phyloP scores from a whole-genome alignment of 2,888 invertebrate species.

The Phortica okadai region DNA sequence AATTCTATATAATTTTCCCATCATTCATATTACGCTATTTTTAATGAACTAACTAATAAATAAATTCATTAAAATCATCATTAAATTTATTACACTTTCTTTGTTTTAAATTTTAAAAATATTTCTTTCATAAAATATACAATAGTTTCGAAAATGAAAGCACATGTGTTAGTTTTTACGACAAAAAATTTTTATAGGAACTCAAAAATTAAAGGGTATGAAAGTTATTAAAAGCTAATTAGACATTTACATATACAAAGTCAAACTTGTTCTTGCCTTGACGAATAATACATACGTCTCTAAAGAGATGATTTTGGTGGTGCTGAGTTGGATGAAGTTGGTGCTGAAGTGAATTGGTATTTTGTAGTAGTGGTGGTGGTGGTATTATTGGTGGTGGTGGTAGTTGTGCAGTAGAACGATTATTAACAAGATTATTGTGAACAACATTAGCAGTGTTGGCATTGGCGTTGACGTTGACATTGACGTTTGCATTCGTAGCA shows the following conservation, averaged over 20 bases:
- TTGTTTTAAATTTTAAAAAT: too few relatives aligned
- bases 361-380: slow-evolving; percentile 57
- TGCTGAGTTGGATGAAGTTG: slow-evolving; percentile 77
- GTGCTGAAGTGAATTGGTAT: slow-evolving; percentile 76
- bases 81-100: too few relatives aligned
- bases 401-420: slow-evolving; percentile 44
- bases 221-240: background rate
- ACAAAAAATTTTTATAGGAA: too few relatives aligned
- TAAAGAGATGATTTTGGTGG: slow-evolving; percentile 77
- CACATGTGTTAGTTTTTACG: too few relatives aligned
- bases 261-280: slow-evolving; percentile 31
- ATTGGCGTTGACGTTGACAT: slow-evolving; percentile 52
- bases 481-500: slow-evolving; percentile 47
- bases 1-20: too few relatives aligned
- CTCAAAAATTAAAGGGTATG: too few relatives aligned
- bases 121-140: too few relatives aligned
- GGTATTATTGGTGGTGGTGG: slow-evolving; percentile 42
- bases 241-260: background rate
- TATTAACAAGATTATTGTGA: slow-evolving; percentile 33
- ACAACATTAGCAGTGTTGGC: slow-evolving; percentile 46
- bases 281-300: slow-evolving; percentile 76
- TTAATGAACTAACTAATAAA: too few relatives aligned
- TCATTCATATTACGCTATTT: too few relatives aligned
- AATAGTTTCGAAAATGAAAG: too few relatives aligned
- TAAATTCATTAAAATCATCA: too few relatives aligned